Base-by-base conservation (phyloP, 2,113 vertebrate species). In the Brachypteracias leptosomus region DNA sequence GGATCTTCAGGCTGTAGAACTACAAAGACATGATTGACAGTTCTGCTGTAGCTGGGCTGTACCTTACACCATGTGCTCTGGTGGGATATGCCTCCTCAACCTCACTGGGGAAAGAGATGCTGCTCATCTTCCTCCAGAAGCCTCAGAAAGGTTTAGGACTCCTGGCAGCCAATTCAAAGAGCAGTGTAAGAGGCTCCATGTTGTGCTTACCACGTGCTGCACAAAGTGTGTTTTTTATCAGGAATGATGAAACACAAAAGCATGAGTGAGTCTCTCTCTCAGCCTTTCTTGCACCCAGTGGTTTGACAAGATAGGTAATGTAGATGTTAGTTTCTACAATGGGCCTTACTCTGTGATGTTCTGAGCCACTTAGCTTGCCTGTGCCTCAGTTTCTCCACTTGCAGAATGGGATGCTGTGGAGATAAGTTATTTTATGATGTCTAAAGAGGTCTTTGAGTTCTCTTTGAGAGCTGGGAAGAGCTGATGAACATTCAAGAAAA, bases 181-280 rank as follows among this genome's bases (percentile, higher is more conserved):
- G 26, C 67, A 26, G 25, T 3, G 13, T 15, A 21, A 57, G 55
- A 57, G 51, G 28, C 42, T 86, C 40, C 1, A 0, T 14, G 22
- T 26, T 1, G 3, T 25, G 42, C 79, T 22, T 6, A 24, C 6
- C 42, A 15, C 0, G 0, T 59, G 36, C 65, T 52, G 61, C 47
- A 63, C 20, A 36, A 71, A 77, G 21, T 2, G 2, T 22, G 19
- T 61, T 72, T 84, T 59, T 42, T 16, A 11, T 58, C 13, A 38
- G n/a, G 35, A 87, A 28, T 10, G 6, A 19, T 15, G 25, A 66
- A 65, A 83, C 33, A 24, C 24, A 52, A 77, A 83, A 92, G 68
- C 19, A 2, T 26, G 9, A 16, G 10, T 13, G 11, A 63, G 36
- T 55, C 5, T 81, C 14, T 84, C 38, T 46, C 42, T 71, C 44